These are phyloP conservation scores for Lamprotornis superbus DNA, from an alignment of 2,113 vertebrate species.

Conservation along the genomic window DNA sequence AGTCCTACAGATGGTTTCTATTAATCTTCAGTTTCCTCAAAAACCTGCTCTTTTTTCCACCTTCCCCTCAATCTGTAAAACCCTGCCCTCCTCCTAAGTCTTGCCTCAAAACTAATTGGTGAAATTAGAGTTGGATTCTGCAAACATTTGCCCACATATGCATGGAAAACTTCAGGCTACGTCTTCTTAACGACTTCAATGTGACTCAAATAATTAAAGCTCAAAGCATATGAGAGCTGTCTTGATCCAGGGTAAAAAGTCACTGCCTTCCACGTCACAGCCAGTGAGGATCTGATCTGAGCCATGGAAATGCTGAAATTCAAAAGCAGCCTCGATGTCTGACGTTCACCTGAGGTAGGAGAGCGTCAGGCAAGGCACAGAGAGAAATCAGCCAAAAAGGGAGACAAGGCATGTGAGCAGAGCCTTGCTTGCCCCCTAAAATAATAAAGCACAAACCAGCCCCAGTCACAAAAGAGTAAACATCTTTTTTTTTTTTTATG, in stretches of 20 bases:
- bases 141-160: neutral
- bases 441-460: neutral
- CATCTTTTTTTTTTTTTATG: neutral
- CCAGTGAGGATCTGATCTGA: neutral
- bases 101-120: neutral
- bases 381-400: neutral
- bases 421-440: neutral
- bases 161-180: neutral
- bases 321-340: neutral
- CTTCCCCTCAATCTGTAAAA: neutral
- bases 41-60: neutral
- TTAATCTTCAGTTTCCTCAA: neutral
- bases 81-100: neutral
- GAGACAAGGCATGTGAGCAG: neutral
- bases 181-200: neutral
- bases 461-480: neutral
- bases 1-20: neutral
- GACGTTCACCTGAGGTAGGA: neutral
- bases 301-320: neutral
- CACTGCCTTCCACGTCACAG: neutral
- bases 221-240: neutral
- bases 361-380: neutral
- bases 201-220: constrained; percentile 4
- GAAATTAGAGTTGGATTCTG: neutral
- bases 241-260: neutral